Evolutionary conservation across 30 jellyfish, hydroid and myxozoan genomes (phyloP), one percentile per base, ranked within the genome.

Genomic region (Nemopilema nomurai): DNA sequence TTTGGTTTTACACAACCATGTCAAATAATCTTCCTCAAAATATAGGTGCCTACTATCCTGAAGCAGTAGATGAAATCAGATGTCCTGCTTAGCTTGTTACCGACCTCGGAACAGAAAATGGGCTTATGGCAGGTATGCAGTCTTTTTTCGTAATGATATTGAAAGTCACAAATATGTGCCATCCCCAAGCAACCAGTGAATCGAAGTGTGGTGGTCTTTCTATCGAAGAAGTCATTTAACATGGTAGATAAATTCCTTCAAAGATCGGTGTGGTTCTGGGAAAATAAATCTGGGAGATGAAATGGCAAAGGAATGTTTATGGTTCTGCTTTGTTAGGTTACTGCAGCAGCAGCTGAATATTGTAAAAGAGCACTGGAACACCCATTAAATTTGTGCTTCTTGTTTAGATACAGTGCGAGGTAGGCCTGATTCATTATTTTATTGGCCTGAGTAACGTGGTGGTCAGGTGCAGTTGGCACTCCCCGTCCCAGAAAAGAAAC

Each of bases 101-200:
- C 21, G 97, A 89, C 65, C 72, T 72, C 27, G 97, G 97, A 18
- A 81, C 93, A 28, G 97, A 89, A 68, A 89, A 80, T 67, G 93
- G 97, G 16, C 28, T 74, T n/a, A 67, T 71, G 62, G 93, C 93
- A 16, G 87, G 96, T 13, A 82, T 89, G 16, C 97, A 89, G 23
- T 53, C 84, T 29, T 89, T 23, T 81, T 89, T 66, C 72, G 89
- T 16, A 79, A 80, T 66, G 66, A 69, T 66, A 23, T 57, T 28
- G 90, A 81, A 28, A 53, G 80, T 0, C 96, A 88, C 64, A 69
- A 52, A 57, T 89, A 79, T 53, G 97, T 73, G 0, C 80, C 93
- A 21, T 80, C 92, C 8, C 79, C 97, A 53, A 81, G 93, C 57
- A 89, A 89, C 86, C 97, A 82, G 62, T 22, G 89, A 24, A 89